Conservation (phyloP, 2,888 invertebrate genomes). For the Stramonita haemastoma region DNA sequence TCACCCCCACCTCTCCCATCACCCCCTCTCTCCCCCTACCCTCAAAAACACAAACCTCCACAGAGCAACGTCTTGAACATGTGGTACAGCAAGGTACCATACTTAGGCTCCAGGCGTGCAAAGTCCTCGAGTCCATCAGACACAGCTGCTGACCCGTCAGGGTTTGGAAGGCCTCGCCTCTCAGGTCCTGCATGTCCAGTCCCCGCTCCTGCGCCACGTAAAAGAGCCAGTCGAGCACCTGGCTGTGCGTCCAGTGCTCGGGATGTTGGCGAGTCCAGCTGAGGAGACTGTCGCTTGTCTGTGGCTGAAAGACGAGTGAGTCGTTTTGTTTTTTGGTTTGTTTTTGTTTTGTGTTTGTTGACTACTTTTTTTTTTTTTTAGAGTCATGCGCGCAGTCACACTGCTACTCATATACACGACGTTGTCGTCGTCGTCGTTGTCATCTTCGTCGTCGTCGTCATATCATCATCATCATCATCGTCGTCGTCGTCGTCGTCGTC, state of each 20-base stretch:
- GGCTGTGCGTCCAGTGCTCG: constrained; percentile 62
- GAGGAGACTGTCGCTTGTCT: constrained; percentile 53
- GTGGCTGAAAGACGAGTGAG: background rate
- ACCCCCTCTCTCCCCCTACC: too few species aligned
- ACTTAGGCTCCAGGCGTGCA: constrained; percentile 59
- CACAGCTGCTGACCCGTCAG: constrained; percentile 64
- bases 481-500: too few species aligned
- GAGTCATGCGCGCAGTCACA: too few species aligned
- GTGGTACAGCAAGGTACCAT: constrained; percentile 58
- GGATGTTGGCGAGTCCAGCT: constrained; percentile 69
- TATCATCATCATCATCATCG: too few species aligned
- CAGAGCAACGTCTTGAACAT: constrained; percentile 45
- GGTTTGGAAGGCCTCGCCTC: constrained; percentile 68
- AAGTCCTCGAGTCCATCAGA: constrained; percentile 63
- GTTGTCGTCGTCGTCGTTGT: too few species aligned
- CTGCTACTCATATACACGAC: too few species aligned
- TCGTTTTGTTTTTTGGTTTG: background rate
- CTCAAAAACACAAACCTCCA: constrained; percentile 33
- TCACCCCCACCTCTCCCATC: too few species aligned
- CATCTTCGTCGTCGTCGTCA: too few species aligned
- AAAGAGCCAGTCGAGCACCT: constrained; percentile 70
- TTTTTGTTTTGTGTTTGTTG: too few species aligned
- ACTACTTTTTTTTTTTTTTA: too few species aligned
- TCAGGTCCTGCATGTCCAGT: constrained; percentile 61
- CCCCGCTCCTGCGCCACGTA: constrained; percentile 61